Evolutionary conservation across 2,797 vertebrate species (phyloP), one percentile per base, ranked within the genome.

Genomic region (Parauchenoglanis ngamensis): DNA sequence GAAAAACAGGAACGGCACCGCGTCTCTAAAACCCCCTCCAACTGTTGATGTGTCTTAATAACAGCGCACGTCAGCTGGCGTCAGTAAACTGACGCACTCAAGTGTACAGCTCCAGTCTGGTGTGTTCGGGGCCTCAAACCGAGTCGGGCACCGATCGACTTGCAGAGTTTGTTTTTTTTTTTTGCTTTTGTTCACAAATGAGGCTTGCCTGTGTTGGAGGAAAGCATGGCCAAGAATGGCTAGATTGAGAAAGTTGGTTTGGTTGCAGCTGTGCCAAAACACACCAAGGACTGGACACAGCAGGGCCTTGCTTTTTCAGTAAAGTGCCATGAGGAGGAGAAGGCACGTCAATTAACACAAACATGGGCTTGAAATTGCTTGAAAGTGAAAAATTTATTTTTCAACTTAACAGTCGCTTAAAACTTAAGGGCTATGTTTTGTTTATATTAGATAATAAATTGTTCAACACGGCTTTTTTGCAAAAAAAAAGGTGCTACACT

Each of bases 81-180:
- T 93, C 95, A 95, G 94, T 94, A 90, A 92, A 94, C 92, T 89
- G 94, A 94, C 86, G 91, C 95, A 95, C 77, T 95, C 94, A 90
- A 94, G 95, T 95, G 95, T 95, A 93, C 95, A 95, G 92, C 93
- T 92, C 93, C 95, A 95, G 95, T 95, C 95, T 96, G 95, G 93
- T 78, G 89, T 77, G 77, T 25, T 75, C 57, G 15, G 23, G 28
- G 92, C 90, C 88, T 83, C 92, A 86, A 88, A 90, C 91, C 91
- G 91, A 90, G 91, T 91, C 87, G 87, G 90, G 92, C 90, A 89
- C 88, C 91, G 67, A 91, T 89, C 49, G 84, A 89, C 90, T 85
- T 87, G 44, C 86, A 84, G 91, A 28, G 1, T 59, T 73, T n/a
- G 7, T 44, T 31, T 23, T 54, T 91, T 90, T 89, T 77, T 44